Evolutionary conservation across 1,140 invertebrate genomes (phyloP).

Genomic region (Platyscapa corneri): DNA sequence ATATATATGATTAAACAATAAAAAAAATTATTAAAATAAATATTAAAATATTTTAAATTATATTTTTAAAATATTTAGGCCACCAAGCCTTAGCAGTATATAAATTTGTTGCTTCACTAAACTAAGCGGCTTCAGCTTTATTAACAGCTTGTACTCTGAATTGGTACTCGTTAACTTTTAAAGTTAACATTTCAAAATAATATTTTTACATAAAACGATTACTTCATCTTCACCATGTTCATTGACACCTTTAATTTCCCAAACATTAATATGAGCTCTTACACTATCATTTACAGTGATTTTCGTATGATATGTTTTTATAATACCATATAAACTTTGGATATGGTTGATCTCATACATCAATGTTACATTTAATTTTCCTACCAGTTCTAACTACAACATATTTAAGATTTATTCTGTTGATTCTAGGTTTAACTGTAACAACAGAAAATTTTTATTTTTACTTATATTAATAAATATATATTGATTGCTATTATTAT

Average conservation of each 20-base stretch:
- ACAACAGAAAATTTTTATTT: slow-evolving; percentile 44
- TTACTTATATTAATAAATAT: background rate
- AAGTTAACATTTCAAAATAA: background rate
- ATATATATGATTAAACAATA: slow-evolving; percentile 88
- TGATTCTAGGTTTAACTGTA: slow-evolving; percentile 96
- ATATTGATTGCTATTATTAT: slow-evolving; percentile 95
- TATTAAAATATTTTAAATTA: background rate
- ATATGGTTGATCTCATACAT: slow-evolving; percentile 94
- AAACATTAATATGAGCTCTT: slow-evolving; percentile 90
- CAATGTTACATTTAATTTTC: slow-evolving; percentile 92
- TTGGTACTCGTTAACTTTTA: slow-evolving; percentile 94
- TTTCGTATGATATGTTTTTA: slow-evolving; percentile 88
- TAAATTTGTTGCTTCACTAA: slow-evolving; percentile 94
- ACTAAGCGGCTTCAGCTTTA: slow-evolving; percentile 96
- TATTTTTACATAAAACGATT: slow-evolving; percentile 86
- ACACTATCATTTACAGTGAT: slow-evolving; percentile 89
- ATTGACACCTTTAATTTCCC: slow-evolving; percentile 94
- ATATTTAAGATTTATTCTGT: slow-evolving; percentile 93
- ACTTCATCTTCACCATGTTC: slow-evolving; percentile 94
- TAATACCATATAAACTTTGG: slow-evolving; percentile 93
- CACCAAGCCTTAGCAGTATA: slow-evolving; percentile 95
- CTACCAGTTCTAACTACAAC: slow-evolving; percentile 93
- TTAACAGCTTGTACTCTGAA: slow-evolving; percentile 96
- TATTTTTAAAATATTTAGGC: slow-evolving; percentile 78
- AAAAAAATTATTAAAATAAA: background rate